phyloP scores from a whole-genome alignment of 1,140 invertebrate species.

The Bombus sibiricus region DNA sequence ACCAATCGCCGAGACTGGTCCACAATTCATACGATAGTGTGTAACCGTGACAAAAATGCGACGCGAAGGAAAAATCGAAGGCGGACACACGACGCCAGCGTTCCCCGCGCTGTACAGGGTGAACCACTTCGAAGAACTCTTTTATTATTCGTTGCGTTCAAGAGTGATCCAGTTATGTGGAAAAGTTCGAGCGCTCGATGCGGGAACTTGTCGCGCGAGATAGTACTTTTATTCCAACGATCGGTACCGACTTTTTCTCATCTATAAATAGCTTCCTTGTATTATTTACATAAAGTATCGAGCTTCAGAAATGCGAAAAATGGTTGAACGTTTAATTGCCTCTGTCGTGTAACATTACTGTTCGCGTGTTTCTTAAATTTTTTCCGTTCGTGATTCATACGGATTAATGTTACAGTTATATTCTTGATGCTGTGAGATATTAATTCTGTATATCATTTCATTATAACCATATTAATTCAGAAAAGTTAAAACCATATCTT shows the following conservation, averaged over 20 bases:
- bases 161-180: conserved; percentile 7
- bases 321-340: no score
- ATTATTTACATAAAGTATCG: no score
- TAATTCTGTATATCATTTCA: no score
- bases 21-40: conserved; percentile 54
- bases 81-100: conserved; percentile 8
- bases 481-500: no score
- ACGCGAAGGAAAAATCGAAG: conserved; percentile 2
- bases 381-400: no score
- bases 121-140: conserved; percentile 6
- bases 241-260: background rate
- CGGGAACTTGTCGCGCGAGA: conserved; percentile 12
- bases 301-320: no score
- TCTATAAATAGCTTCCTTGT: no score
- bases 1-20: conserved; percentile 44
- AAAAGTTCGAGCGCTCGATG: background rate
- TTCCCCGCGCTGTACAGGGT: conserved; percentile 16
- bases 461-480: no score
- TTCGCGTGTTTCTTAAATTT: no score
- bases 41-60: conserved; percentile 25
- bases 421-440: no score
- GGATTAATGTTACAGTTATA: no score
- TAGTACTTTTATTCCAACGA: background rate
- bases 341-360: no score
- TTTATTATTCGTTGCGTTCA: conserved; percentile 16